These are phyloP conservation scores for Hyles lineata DNA, from an alignment of 2,888 invertebrate species.

Conservation along the genomic window DNA sequence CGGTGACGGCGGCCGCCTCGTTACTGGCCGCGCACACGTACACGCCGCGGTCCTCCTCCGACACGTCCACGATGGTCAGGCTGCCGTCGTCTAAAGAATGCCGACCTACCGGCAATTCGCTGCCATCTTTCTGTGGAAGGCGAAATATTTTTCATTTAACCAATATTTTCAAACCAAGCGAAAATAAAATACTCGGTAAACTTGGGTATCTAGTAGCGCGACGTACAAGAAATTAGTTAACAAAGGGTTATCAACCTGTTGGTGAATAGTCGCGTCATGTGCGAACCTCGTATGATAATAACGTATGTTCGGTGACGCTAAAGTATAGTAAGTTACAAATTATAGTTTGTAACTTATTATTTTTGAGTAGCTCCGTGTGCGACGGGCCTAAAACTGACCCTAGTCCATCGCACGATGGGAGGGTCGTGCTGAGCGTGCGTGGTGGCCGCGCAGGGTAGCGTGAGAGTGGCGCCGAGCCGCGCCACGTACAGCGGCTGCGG, in stretches of 20 bases:
- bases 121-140: conserved; percentile 89
- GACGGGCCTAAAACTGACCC: conserved; percentile 43
- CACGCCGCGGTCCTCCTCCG: conserved; percentile 94
- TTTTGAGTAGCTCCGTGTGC: too few species aligned
- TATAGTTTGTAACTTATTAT: too few species aligned
- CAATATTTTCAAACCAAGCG: neutral
- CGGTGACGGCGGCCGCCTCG: conserved; percentile 93
- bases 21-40: conserved; percentile 94
- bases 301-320: too few species aligned
- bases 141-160: neutral
- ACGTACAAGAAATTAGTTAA: too few species aligned
- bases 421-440: conserved; percentile 76
- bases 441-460: conserved; percentile 92
- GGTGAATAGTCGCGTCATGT: too few species aligned
- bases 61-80: conserved; percentile 92
- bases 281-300: too few species aligned
- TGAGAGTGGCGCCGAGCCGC: conserved; percentile 91
- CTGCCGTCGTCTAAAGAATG: conserved; percentile 89
- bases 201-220: too few species aligned
- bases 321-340: too few species aligned
- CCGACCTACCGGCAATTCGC: conserved; percentile 87
- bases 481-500: conserved; percentile 94
- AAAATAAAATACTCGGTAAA: too few species aligned
- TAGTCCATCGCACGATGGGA: conserved; percentile 54
- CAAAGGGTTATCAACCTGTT: too few species aligned